Evolutionary conservation across 2,113 vertebrate species (phyloP), one percentile per base, ranked within the genome.

Genomic region (Onychostoma macrolepis): DNA sequence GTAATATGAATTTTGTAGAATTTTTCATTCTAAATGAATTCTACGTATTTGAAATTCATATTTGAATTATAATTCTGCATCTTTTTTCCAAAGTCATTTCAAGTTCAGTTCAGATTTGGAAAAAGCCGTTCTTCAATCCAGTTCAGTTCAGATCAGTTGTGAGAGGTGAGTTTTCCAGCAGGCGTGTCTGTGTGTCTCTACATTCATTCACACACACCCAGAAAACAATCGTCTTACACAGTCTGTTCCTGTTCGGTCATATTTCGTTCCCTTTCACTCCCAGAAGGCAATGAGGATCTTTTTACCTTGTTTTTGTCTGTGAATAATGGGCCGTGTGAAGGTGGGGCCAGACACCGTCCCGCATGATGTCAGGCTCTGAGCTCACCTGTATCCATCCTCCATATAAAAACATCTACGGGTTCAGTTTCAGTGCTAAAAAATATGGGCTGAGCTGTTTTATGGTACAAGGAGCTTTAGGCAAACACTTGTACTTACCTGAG

Each of bases 201-300:
- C 56, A 26, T 45, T 12, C 45, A 56, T 12, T 26, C 30, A 41
- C 83, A 17, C 58, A 71, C 87, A 80, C 67, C 83, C 87, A 88
- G 83, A 88, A 12, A 74, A 74, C 71, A 41, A 74, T 12, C 1
- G 19, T n/a, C 2, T 87, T 88, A 26, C 38, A 45, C 38, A 90
- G 90, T 92, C 91, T 85, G 7, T 41, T 86, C 84, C 86, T 84
- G 81, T 89, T 87, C 89, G 89, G 89, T 74, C 56, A 87, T n/a
- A 13, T 88, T 90, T 92, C 90, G 89, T 92, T 89, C 48, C 89
- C 85, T 87, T 92, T 87, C 88, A 89, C 90, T 89, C 86, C 88
- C 83, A 28, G 28, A 74, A 4, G 13, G 63, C 33, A 58, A 58
- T 13, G 36, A n/a, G 11, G 11, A 58, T n/a, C 30, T 58, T 58